phyloP scores from a whole-genome alignment of 2,888 invertebrate species.

The Physocephala rufipes region DNA sequence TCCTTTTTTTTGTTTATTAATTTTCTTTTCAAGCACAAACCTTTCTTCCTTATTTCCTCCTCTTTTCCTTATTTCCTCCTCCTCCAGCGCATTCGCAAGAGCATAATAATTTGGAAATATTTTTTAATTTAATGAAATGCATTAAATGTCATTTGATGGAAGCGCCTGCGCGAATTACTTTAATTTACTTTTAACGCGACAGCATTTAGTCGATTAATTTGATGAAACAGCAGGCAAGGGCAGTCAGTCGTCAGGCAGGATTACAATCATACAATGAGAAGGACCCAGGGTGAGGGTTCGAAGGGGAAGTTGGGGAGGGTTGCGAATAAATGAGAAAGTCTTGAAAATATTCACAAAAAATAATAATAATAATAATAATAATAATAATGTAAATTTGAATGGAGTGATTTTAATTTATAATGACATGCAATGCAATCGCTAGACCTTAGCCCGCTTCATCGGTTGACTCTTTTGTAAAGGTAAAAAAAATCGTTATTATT shows the following conservation, averaged over 20 bases:
- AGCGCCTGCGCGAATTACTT: conserved; percentile 32
- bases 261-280: conserved; percentile 21
- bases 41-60: conserved; percentile 26
- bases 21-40: conserved; percentile 25
- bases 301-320: conserved; percentile 21
- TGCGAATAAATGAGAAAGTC: neutral
- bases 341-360: conserved; percentile 26
- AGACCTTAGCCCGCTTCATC: conserved; percentile 3
- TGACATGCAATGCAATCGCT: conserved; percentile 41
- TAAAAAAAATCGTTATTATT: too few species aligned
- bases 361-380: conserved; percentile 15
- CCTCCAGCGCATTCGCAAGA: conserved; percentile 30
- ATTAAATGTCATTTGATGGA: conserved; percentile 34
- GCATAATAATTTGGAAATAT: too few species aligned
- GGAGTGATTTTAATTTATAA: conserved; percentile 42
- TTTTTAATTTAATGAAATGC: neutral
- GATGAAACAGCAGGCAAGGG: conserved; percentile 10
- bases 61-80: conserved; percentile 38
- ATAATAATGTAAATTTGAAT: conserved; percentile 2
- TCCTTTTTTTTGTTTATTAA: neutral
- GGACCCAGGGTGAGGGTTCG: conserved; percentile 16
- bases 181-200: conserved; percentile 13
- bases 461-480: too few species aligned
- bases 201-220: conserved; percentile 30
- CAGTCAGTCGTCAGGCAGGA: neutral